Base-by-base conservation (phyloP, 2,888 invertebrate genomes). In the Phytoseiulus persimilis region DNA sequence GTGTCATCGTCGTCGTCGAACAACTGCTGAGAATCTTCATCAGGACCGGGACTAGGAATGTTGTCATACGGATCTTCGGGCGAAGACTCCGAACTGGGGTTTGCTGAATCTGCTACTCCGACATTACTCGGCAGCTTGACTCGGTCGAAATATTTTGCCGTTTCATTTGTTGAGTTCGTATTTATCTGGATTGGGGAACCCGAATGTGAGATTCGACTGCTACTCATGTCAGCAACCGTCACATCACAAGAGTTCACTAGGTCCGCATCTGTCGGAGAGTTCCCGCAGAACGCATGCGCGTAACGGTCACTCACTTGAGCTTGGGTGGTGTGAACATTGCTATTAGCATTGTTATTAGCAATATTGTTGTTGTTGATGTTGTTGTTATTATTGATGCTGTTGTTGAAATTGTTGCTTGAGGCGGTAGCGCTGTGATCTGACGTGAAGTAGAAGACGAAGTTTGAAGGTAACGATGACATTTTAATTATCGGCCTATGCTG, bases 391-490 rank as follows among this genome's bases (percentile, higher is more conserved):
- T 39, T 33, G 45, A 39, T 87, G 32, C 32, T 87, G 33, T 31
- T 87, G 39, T 32, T 31, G 6, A 32, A 6, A 14, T 87, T 87
- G 87, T 33, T 87, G 87, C 33, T 87, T 28, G 39, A 32, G 87
- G 39, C 65, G 65, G 65, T 65, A 65, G 65, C 45, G 87, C 45
- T 87, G 32, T 87, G 32, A 32, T 87, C 87, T 33, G 87, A 87
- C 32, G 87, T 33, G 87, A 90, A 90, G 90, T 83, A 90, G 89
- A 92, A 91, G 18, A 91, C 91, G 83, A 91, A 91, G 89, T 91
- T 91, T 9, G 91, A 90, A 83, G 91, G 91, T 90, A 92, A 90
- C 39, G 92, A 92, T 32, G 92, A 91, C 91, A 92, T 91, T 90
- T 91, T 91, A 87, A 91, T 89, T n/a, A 91, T 90, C 89, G 91